These are phyloP conservation scores for Shinisaurus crocodilurus DNA, from an alignment of 2,113 vertebrate species.

Conservation along the genomic window DNA sequence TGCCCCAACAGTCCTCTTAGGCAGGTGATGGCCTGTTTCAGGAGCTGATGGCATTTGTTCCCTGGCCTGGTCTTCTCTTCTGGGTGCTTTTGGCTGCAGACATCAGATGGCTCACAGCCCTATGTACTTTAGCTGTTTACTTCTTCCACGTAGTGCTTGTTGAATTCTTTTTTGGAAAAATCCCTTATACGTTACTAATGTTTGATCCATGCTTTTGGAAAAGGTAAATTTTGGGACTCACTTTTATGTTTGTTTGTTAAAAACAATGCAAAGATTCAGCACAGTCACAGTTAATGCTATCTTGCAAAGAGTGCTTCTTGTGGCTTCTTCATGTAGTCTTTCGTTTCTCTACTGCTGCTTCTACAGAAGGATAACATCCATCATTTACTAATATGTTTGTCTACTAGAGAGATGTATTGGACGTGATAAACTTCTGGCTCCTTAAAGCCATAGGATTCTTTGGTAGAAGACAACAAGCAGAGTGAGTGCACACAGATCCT, in stretches of 20 bases:
- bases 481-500: neutral
- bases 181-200: too few species aligned
- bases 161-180: neutral
- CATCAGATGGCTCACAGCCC: neutral
- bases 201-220: neutral
- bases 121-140: neutral
- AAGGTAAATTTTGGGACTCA: neutral
- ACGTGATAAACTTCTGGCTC: neutral
- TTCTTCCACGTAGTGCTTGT: neutral
- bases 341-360: neutral
- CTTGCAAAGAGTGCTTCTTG: neutral
- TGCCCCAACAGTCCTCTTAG: too few species aligned
- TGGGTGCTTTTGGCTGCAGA: neutral
- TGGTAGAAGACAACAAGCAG: neutral
- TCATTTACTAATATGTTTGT: neutral
- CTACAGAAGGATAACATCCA: neutral
- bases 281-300: neutral
- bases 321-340: neutral
- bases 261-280: neutral
- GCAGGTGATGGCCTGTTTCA: too few species aligned
- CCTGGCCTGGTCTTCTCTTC: too few species aligned
- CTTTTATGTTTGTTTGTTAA: neutral
- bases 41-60: too few species aligned
- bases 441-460: neutral
- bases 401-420: neutral